Conservation (phyloP, 2,797 vertebrate genomes). For the Sebastes glaucus region DNA sequence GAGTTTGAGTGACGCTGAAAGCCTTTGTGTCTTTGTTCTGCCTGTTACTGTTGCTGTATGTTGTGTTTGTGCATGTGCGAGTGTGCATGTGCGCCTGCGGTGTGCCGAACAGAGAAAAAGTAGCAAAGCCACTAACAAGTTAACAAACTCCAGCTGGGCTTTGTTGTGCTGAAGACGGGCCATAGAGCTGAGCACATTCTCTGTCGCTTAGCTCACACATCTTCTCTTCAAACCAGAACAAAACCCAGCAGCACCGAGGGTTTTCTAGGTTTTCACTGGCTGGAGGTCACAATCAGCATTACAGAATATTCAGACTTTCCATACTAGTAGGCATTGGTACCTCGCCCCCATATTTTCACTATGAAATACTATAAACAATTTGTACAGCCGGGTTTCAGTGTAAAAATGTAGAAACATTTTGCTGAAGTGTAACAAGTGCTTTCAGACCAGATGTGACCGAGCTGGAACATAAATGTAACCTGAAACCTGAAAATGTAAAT, state of each 20-base stretch:
- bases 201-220: slow-evolving; percentile 63
- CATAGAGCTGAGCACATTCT: slow-evolving; percentile 67
- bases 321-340: neutral
- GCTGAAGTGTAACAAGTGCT: neutral
- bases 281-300: neutral
- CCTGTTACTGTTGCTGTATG: slow-evolving; percentile 17
- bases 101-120: slow-evolving; percentile 63
- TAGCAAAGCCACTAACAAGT: slow-evolving; percentile 73
- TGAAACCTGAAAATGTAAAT: neutral
- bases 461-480: neutral
- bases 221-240: slow-evolving; percentile 30
- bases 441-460: slow-evolving; percentile 18
- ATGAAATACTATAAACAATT: neutral
- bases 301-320: slow-evolving; percentile 3
- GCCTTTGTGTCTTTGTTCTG: slow-evolving; percentile 45
- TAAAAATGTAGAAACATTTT: neutral
- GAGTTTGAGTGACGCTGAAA: slow-evolving; percentile 42
- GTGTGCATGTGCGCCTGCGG: slow-evolving; percentile 18
- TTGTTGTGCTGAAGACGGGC: slow-evolving; percentile 60
- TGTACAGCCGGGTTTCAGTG: neutral
- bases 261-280: slow-evolving; percentile 5
- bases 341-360: neutral
- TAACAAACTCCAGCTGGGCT: slow-evolving; percentile 78
- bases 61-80: slow-evolving; percentile 13
- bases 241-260: slow-evolving; percentile 18